phyloP scores from a whole-genome alignment of 1,140 invertebrate species.

The Zophobas morio region DNA sequence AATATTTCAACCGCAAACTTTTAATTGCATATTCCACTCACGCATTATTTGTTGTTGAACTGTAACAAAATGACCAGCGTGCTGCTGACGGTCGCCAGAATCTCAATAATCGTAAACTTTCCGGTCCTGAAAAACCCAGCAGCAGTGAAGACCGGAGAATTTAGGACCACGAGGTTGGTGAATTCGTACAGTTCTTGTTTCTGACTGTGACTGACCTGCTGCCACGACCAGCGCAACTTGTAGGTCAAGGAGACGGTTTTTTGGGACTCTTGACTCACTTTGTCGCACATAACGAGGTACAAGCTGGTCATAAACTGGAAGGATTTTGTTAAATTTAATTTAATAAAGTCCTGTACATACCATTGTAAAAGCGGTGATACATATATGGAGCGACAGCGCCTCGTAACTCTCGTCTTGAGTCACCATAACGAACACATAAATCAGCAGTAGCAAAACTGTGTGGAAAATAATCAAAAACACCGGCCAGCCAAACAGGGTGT shows the following conservation, averaged over 20 bases:
- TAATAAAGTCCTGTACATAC: neutral
- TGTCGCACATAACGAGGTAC: neutral
- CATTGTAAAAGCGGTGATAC: neutral
- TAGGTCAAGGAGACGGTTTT: neutral
- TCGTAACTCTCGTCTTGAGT: constrained; percentile 2
- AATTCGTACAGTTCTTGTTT: constrained; percentile 23
- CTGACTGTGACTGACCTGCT: neutral
- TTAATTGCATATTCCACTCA: no score
- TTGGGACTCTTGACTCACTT: neutral
- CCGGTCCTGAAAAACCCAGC: neutral
- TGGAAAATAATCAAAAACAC: constrained; percentile 15
- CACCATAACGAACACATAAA: neutral
- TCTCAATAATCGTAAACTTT: neutral
- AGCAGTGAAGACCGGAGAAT: neutral
- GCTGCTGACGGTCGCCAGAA: neutral
- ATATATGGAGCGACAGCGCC: neutral
- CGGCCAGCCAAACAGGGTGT: neutral
- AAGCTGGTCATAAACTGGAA: neutral
- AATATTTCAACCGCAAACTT: no score
- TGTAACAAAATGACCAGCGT: neutral
- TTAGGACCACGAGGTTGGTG: neutral
- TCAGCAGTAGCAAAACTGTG: neutral
- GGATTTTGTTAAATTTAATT: no score
- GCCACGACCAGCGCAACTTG: neutral
- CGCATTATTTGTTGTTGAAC: no score